A percentile compares a stretch with the other conserved stretches of the same genome.
These are phyloP conservation scores for Podiceps cristatus DNA, from an alignment of 2,113 vertebrate genomes.

Conservation along the genomic window DNA sequence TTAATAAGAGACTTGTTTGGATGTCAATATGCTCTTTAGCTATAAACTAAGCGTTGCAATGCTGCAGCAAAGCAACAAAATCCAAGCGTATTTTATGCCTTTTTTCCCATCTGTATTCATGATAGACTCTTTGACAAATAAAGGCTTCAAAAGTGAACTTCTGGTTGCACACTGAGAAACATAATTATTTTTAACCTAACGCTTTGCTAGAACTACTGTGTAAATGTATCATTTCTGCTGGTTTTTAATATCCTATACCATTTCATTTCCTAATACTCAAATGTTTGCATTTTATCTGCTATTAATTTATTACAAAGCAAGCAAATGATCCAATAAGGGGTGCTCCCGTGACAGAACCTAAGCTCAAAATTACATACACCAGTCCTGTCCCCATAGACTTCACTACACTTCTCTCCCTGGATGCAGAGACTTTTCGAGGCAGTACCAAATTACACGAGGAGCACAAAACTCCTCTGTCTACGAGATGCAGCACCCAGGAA, in stretches of 20 bases:
- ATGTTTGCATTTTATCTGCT: not conserved
- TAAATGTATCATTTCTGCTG: not conserved
- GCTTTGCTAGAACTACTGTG: not conserved
- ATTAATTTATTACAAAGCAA: not conserved
- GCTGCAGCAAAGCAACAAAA: not conserved
- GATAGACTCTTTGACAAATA: not conserved
- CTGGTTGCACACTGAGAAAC: not conserved
- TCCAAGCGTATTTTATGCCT: not conserved
- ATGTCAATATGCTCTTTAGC: not conserved
- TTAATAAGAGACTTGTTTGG: not conserved
- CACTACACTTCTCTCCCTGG: not conserved
- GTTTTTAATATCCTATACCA: not conserved
- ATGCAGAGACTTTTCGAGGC: not conserved
- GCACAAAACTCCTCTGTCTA: not conserved
- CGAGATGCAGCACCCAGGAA: not conserved
- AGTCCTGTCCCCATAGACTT: not conserved
- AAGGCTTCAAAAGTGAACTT: not conserved
- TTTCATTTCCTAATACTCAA: not conserved
- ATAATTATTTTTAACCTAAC: not conserved
- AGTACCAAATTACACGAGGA: fast-evolving
- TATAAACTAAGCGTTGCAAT: not conserved
- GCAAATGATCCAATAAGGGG: not conserved
- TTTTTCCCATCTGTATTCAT: not conserved
- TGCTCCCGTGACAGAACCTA: not conserved
- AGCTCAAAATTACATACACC: not conserved